Conservation (phyloP, 2,888 invertebrate species). For the Apomyelois bistriatella region DNA sequence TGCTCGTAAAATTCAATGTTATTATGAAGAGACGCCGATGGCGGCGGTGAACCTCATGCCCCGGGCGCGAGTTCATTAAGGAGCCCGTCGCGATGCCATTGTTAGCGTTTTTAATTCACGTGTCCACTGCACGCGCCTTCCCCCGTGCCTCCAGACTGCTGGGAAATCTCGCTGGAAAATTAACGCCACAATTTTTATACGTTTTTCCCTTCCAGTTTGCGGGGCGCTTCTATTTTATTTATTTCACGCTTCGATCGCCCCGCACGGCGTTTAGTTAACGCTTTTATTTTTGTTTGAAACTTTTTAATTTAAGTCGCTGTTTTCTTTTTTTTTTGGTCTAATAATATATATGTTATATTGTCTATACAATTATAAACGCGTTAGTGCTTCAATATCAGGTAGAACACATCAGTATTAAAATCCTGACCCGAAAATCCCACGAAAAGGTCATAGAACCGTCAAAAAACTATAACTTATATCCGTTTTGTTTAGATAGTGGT, state of each 20-base stretch:
- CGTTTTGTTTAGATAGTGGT: constrained; percentile 58
- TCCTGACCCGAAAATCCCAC: constrained; percentile 30
- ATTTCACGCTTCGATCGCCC: constrained; percentile 71
- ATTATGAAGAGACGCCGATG: constrained; percentile 28
- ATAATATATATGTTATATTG: too few relatives aligned
- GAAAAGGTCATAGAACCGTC: constrained; percentile 38
- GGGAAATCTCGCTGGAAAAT: constrained; percentile 78
- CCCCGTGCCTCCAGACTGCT: constrained; percentile 55
- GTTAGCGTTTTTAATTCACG: constrained; percentile 78
- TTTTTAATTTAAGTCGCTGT: constrained; percentile 38
- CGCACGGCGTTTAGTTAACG: constrained; percentile 59
- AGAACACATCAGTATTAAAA: constrained; percentile 24
- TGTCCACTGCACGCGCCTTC: constrained; percentile 72
- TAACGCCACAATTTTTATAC: constrained; percentile 70
- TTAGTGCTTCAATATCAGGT: neutral
- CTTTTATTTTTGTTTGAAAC: constrained; percentile 53
- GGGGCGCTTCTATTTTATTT: constrained; percentile 69
- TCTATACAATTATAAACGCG: neutral
- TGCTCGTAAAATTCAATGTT: constrained; percentile 30
- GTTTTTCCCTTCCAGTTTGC: constrained; percentile 57
- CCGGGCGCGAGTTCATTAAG: constrained; percentile 64
- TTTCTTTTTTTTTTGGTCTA: neutral
- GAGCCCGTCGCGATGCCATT: constrained; percentile 64
- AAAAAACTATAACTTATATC: constrained; percentile 37
- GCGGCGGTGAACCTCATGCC: constrained; percentile 25